Percentiles rank a stretch among this genome's conserved stretches.
Evolutionary conservation across 1,140 invertebrate species (phyloP).

Genomic region (Saxidomus purpurata): DNA sequence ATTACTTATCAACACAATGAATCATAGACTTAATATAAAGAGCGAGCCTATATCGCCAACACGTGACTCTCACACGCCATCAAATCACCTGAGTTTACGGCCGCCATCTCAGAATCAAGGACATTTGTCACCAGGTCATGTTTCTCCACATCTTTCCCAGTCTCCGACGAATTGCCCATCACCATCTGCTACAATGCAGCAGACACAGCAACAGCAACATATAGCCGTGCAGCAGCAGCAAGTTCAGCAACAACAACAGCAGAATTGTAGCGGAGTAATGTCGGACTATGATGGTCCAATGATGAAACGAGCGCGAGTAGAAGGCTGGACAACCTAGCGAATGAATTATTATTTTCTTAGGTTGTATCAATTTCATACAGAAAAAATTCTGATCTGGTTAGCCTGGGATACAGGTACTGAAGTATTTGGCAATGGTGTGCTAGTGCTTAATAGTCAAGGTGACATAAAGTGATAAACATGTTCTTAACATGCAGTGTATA

Average conservation of each 20-base stretch:
- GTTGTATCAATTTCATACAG: constrained; percentile 4
- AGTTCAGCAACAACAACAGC: constrained; percentile 50
- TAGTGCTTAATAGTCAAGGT: background rate
- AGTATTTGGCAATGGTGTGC: background rate
- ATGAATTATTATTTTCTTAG: background rate
- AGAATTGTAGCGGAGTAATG: constrained; percentile 60
- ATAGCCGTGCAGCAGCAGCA: constrained; percentile 35
- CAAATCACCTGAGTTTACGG: constrained; percentile 79
- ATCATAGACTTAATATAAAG: constrained; percentile 94
- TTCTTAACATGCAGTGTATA: background rate
- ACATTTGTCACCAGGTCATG: constrained; percentile 77
- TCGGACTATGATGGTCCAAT: constrained; percentile 82
- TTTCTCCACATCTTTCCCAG: constrained; percentile 70
- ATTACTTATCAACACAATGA: constrained; percentile 93
- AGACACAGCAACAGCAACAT: constrained; percentile 50
- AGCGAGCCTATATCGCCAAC: constrained; percentile 98
- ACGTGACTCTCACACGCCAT: constrained; percentile 88
- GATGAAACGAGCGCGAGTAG: constrained; percentile 81
- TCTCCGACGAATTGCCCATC: constrained; percentile 79
- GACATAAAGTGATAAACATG: constrained; percentile 12
- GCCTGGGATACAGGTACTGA: background rate
- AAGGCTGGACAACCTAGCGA: constrained; percentile 81
- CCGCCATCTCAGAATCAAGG: constrained; percentile 77
- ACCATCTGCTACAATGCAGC: constrained; percentile 71
- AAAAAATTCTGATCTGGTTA: background rate